Evolutionary conservation across 2,797 vertebrate genomes (phyloP), one percentile per base, ranked within the genome.

Genomic region (Acanthopagrus latus): DNA sequence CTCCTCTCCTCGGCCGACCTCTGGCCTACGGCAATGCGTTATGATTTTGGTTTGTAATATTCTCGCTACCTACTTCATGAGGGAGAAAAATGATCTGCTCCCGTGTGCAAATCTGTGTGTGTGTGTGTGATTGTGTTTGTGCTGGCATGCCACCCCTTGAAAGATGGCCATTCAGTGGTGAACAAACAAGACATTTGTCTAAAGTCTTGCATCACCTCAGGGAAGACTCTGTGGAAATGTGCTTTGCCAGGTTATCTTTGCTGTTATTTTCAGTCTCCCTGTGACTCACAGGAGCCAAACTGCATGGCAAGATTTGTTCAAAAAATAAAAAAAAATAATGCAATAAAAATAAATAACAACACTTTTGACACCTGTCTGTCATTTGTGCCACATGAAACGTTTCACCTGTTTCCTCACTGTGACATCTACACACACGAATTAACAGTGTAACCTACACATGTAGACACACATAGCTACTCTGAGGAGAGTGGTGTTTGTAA

Each of bases 121-220:
- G 50, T 69, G 48, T 17, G 52, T 17, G 52, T 14, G 51, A 71
- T 66, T 48, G 79, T 65, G 79, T 80, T 43, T 78, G 80, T 68
- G 73, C 75, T 85, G 86, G 88, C 89, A 89, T 87, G 82, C 85
- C 89, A 90, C 80, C 74, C 38, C 56, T 88, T 93, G 92, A 94
- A 93, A 88, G 89, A 94, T 92, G 93, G 90, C 90, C 91, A 83
- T 89, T 91, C 93, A 90, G 79, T 82, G 88, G 88, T 91, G 90
- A 94, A 94, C 92, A 94, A 94, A 94, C 92, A 93, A 92, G 91
- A 93, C 93, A 93, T 94, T 93, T 93, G 93, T 94, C 93, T 92
- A 88, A 93, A 93, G 90, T 90, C 91, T 91, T 94, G 91, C 90
- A 93, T 94, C 91, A 92, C 91, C 93, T 93, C 81, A 71, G 91